These are phyloP conservation scores for Malurus elegans DNA, from an alignment of 2,113 vertebrate species.

Conservation along the genomic window DNA sequence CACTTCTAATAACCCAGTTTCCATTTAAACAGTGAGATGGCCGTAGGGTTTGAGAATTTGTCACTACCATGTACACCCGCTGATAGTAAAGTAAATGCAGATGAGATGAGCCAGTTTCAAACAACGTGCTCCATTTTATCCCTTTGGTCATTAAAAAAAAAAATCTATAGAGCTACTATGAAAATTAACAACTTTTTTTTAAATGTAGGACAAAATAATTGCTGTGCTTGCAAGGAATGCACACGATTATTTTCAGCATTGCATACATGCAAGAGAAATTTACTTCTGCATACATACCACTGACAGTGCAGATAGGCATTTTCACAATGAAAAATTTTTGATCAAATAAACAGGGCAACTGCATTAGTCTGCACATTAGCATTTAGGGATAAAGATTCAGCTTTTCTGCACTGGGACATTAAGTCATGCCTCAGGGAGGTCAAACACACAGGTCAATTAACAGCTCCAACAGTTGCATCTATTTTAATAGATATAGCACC, in stretches of 20 bases:
- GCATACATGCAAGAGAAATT: background rate
- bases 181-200: background rate
- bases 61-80: background rate
- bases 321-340: background rate
- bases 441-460: constrained; percentile 29
- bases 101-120: background rate
- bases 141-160: background rate
- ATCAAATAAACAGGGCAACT: background rate
- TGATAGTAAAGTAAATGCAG: constrained; percentile 6
- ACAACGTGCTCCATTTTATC: background rate
- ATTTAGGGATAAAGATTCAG: background rate
- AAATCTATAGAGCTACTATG: background rate
- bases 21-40: background rate
- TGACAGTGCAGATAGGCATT: background rate
- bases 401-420: background rate
- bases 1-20: constrained; percentile 54
- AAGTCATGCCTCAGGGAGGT: background rate
- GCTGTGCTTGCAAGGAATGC: background rate
- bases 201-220: background rate
- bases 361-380: background rate
- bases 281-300: background rate
- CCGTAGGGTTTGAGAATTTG: constrained; percentile 26
- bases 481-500: background rate
- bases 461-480: background rate
- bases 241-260: background rate